Evolutionary conservation across 2,888 invertebrate genomes (phyloP), one percentile per base, ranked within the genome.

Genomic region (Andrena bucephala): DNA sequence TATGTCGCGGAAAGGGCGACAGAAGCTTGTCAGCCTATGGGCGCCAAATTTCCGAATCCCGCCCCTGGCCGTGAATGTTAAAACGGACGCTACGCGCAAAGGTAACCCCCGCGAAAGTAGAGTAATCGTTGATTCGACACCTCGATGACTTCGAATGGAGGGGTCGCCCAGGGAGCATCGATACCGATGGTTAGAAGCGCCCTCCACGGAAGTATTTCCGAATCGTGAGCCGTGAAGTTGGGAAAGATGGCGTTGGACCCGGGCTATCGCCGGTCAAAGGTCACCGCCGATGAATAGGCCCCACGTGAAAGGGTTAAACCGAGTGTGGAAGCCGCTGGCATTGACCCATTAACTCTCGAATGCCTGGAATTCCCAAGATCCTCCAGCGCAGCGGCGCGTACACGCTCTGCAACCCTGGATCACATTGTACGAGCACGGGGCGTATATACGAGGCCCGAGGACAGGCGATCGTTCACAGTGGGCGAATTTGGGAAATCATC

Each of bases 341-440:
- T 82, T 82, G 84, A 76, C 76, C 84, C 57, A 79, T 84, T 87
- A 81, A 81, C 80, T 70, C 73, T 68, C 62, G 27, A 36, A 74
- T 85, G 68, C 72, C 72, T 50, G 24, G 77, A 68, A 81, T 83
- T 81, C 81, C 69, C 75, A 69, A 71, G 74, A 84, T 70, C 65
- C 66, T 62, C 7, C 20, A 54, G 60, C 48, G 72, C 52, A 29
- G 20, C 4, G 36, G 31, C 36, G 48, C 13, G 24, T 16, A 16
- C 59, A n/a, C 31, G 69, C 29, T 8, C 62, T 10, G 48, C n/a
- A 36, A 72, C n/a, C 24, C 42, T 1, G 36, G 65, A 67, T 67
- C 62, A 60, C 57, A 74, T 73, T 66, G 33, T 67, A 31, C 52
- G 20, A 31, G 36, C 33, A 8, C 42, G 20, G 20, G 8, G 10